These are phyloP conservation scores for Drosophila nannoptera DNA, from an alignment of 1,140 invertebrate genomes.

Conservation along the genomic window DNA sequence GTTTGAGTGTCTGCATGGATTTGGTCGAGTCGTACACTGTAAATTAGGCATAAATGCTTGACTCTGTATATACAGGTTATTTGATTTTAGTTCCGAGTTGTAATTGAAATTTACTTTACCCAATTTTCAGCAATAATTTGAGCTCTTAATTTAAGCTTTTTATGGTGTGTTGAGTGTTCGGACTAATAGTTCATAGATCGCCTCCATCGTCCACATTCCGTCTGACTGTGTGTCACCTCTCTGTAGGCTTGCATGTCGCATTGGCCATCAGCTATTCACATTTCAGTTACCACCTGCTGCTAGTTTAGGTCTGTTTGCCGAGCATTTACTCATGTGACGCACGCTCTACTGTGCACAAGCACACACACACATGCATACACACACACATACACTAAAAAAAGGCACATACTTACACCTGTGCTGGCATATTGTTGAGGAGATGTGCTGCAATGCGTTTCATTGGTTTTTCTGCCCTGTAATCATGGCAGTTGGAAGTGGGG, in stretches of 20 bases:
- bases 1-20: slow-evolving; percentile 54
- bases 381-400: not conserved
- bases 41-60: slow-evolving; percentile 34
- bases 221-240: slow-evolving; percentile 15
- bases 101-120: slow-evolving; percentile 39
- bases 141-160: not conserved
- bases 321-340: slow-evolving; percentile 2
- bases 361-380: not conserved
- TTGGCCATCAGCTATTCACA: slow-evolving; percentile 5
- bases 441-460: slow-evolving; percentile 29
- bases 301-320: slow-evolving; percentile 12
- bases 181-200: slow-evolving; percentile 15
- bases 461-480: slow-evolving; percentile 16
- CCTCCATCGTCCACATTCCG: not conserved
- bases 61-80: slow-evolving; percentile 22
- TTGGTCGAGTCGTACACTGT: slow-evolving; percentile 27
- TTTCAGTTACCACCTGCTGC: slow-evolving; percentile 12
- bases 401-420: not conserved
- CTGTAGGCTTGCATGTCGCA: slow-evolving; percentile 1
- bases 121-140: not conserved
- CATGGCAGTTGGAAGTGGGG: not conserved
- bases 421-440: slow-evolving; percentile 20
- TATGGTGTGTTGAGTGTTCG: not conserved
- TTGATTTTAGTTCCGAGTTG: slow-evolving; percentile 38
- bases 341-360: not conserved